Evolutionary conservation across 2,797 vertebrate species (phyloP).

Genomic region (Lophius americanus): DNA sequence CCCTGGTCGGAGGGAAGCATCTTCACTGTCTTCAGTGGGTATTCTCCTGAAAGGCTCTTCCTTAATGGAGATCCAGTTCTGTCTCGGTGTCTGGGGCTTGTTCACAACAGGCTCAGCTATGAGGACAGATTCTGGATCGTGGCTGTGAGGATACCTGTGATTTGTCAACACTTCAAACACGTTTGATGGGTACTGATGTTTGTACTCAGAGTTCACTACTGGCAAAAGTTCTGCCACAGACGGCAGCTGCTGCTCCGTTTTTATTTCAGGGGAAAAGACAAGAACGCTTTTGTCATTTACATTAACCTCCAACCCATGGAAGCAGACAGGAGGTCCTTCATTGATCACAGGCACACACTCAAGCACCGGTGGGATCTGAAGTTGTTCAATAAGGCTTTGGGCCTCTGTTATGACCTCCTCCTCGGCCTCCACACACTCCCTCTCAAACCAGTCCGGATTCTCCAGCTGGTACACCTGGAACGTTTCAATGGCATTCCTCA

Average conservation of each 20-base stretch:
- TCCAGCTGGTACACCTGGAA: constrained; percentile 86
- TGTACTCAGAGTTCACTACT: constrained; percentile 34
- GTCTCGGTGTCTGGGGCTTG: constrained; percentile 7
- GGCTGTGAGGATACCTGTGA: constrained; percentile 5
- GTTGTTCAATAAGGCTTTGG: constrained; percentile 21
- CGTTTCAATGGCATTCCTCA: constrained; percentile 83
- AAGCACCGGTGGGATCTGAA: constrained; percentile 44
- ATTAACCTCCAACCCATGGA: constrained; percentile 50
- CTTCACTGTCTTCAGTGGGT: constrained; percentile 50
- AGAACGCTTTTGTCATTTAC: constrained; percentile 32
- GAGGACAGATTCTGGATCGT: constrained; percentile 16
- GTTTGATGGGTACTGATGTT: constrained; percentile 17
- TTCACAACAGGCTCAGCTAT: constrained; percentile 43
- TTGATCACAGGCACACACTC: constrained; percentile 61
- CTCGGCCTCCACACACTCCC: constrained; percentile 73
- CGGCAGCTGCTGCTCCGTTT: constrained; percentile 25
- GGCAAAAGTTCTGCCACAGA: constrained; percentile 67
- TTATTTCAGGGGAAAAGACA: constrained; percentile 66
- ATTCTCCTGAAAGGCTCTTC: constrained; percentile 4
- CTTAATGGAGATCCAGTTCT: constrained; percentile 20
- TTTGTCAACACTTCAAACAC: constrained; percentile 17
- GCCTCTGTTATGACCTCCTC: constrained; percentile 69
- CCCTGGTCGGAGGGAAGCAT: neutral
- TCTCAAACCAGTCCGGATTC: constrained; percentile 90
- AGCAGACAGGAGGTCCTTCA: constrained; percentile 47